Conservation (phyloP, 2,888 invertebrate genomes). For the Spodoptera littoralis region DNA sequence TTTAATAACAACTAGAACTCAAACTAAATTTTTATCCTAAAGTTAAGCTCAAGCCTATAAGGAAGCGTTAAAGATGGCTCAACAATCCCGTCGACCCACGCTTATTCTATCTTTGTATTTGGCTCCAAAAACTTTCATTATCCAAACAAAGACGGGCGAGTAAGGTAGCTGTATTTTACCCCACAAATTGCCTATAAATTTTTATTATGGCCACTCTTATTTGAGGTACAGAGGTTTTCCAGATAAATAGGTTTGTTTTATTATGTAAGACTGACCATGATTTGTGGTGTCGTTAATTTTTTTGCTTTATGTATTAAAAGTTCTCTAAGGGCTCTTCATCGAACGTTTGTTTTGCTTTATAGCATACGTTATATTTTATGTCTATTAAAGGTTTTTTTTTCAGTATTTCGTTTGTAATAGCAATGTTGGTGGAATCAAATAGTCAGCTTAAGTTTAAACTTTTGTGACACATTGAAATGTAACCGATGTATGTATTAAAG, state of each 20-base stretch:
- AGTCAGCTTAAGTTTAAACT: too few species aligned
- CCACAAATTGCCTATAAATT: constrained; percentile 87
- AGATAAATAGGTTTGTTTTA: constrained; percentile 80
- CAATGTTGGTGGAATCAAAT: too few species aligned
- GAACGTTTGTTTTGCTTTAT: constrained; percentile 10
- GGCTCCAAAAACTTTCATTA: constrained; percentile 78
- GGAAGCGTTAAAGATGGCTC: constrained; percentile 20
- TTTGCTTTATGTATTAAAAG: constrained; percentile 48
- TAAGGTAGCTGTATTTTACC: constrained; percentile 79
- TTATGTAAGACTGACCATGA: constrained; percentile 76
- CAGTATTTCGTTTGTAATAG: too few species aligned
- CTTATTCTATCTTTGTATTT: constrained; percentile 59
- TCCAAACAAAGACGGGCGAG: constrained; percentile 75
- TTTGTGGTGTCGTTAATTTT: constrained; percentile 61
- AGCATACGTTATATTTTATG: too few species aligned
- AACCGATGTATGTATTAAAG: too few species aligned
- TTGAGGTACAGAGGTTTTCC: constrained; percentile 82
- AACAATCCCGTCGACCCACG: constrained; percentile 37
- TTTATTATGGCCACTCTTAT: constrained; percentile 85
- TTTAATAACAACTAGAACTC: not conserved
- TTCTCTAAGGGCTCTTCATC: constrained; percentile 25
- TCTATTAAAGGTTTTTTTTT: too few species aligned
- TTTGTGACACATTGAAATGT: too few species aligned
- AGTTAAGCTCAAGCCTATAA: constrained; percentile 6
- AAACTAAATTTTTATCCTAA: not conserved